These are phyloP conservation scores for Meloidogyne hapla DNA, from an alignment of 1,140 invertebrate genomes.

Conservation along the genomic window DNA sequence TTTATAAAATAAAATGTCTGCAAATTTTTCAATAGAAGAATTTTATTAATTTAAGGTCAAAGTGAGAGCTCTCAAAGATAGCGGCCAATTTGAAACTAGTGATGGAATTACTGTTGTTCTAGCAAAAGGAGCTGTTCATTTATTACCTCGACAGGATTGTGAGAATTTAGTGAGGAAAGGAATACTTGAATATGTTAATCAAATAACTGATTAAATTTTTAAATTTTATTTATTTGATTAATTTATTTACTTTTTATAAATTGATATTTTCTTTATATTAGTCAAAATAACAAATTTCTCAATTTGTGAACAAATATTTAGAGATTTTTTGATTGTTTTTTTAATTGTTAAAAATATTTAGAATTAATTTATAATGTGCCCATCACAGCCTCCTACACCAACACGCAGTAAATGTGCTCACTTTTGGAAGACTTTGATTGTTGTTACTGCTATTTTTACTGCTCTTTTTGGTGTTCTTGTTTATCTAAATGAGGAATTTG, in stretches of 20 bases:
- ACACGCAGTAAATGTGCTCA: background rate
- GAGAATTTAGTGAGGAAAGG: conserved; percentile 43
- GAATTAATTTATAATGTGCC: background rate
- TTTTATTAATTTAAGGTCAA: conserved; percentile 25
- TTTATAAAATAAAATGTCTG: too few relatives aligned
- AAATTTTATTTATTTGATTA: background rate
- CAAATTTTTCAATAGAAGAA: background rate
- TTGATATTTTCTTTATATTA: background rate
- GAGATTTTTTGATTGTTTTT: background rate
- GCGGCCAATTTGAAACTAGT: conserved; percentile 88
- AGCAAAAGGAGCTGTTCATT: conserved; percentile 79
- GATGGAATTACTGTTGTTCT: conserved; percentile 83
- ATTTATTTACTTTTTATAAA: too few relatives aligned
- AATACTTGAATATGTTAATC: conserved; percentile 36
- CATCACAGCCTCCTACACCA: background rate
- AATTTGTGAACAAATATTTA: too few relatives aligned
- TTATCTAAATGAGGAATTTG: background rate
- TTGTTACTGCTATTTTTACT: background rate
- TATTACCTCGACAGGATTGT: conserved; percentile 42
- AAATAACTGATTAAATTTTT: conserved; percentile 9
- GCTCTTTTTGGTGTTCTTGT: background rate
- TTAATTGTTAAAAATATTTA: background rate
- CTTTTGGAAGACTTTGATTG: background rate
- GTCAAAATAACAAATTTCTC: too few relatives aligned
- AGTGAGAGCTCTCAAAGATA: conserved; percentile 77